Conservation (phyloP, 2,888 invertebrate genomes). For the Melanargia galathea region DNA sequence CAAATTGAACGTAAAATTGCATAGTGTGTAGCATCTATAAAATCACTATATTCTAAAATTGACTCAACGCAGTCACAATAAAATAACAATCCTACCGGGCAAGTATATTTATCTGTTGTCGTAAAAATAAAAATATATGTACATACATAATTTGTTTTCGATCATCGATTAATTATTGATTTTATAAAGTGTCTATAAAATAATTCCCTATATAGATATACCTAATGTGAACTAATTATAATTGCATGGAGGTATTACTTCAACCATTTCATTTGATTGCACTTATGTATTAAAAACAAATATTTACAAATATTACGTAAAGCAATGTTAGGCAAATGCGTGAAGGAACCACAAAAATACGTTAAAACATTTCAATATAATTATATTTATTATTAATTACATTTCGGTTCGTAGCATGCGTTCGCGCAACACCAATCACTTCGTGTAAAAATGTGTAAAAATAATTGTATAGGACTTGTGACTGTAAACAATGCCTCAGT, state of each 20-base stretch:
- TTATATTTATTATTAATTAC: conserved; percentile 41
- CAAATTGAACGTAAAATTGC: no score
- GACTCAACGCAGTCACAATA: conserved; percentile 42
- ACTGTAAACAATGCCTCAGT: background rate
- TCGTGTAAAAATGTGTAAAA: background rate
- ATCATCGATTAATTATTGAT: background rate
- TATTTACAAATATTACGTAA: conserved; percentile 45
- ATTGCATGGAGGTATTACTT: conserved; percentile 40
- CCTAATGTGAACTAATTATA: conserved; percentile 33
- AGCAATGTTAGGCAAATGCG: conserved; percentile 70
- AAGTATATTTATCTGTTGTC: conserved; percentile 38
- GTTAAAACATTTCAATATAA: no score
- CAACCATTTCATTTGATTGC: conserved; percentile 40
- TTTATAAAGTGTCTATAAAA: conserved; percentile 24
- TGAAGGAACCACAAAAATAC: conserved; percentile 69
- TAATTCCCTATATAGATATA: conserved; percentile 22
- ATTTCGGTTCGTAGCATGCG: conserved; percentile 17
- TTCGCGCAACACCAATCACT: conserved; percentile 31
- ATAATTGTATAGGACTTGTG: background rate
- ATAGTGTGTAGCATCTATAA: no score
- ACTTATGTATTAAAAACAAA: conserved; percentile 43
- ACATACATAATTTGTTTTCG: conserved; percentile 5
- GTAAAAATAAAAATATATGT: conserved; percentile 13
- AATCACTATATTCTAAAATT: conserved; percentile 40
- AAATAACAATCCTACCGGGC: conserved; percentile 34